Conservation (phyloP, 2,888 invertebrate genomes). For the Andrena minutula region DNA sequence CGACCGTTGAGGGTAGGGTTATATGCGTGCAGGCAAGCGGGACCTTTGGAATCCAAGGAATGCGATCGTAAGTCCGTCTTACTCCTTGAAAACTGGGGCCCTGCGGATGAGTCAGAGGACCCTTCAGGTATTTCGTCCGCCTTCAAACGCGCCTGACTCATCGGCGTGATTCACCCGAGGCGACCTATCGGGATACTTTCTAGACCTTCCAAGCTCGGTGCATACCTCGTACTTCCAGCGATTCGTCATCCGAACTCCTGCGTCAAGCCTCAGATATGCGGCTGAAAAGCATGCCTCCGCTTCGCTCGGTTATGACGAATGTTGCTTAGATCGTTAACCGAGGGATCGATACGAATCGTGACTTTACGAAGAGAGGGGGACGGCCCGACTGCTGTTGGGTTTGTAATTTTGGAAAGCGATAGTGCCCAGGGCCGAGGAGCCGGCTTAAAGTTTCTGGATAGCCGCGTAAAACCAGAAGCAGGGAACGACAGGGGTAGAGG, state of each 20-base stretch:
- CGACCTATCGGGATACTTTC: slow-evolving; percentile 39
- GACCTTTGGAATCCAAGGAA: slow-evolving; percentile 64
- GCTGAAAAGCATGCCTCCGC: not conserved
- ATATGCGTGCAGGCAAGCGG: not conserved
- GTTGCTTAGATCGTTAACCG: not conserved
- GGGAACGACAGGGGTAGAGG: slow-evolving; percentile 50
- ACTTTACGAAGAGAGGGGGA: not conserved
- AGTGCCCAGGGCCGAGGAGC: slow-evolving; percentile 31
- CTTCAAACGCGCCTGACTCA: slow-evolving; percentile 65
- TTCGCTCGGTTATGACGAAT: not conserved
- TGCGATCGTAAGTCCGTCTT: slow-evolving; percentile 64
- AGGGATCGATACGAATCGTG: not conserved
- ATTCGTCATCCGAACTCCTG: slow-evolving; percentile 17
- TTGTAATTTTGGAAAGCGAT: slow-evolving; percentile 51
- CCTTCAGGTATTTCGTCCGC: slow-evolving; percentile 69
- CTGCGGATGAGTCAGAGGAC: slow-evolving; percentile 73
- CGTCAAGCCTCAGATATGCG: slow-evolving; percentile 24
- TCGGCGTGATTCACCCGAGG: slow-evolving; percentile 75
- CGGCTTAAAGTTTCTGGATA: slow-evolving; percentile 51
- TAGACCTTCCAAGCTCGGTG: slow-evolving; percentile 24
- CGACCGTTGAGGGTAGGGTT: slow-evolving; percentile 12
- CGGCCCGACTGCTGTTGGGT: not conserved
- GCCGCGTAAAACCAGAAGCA: slow-evolving; percentile 80
- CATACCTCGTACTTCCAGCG: slow-evolving; percentile 20
- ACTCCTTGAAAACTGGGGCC: slow-evolving; percentile 67